Conservation (phyloP, 2,888 invertebrate genomes). For the Limnephilus rhombicus region DNA sequence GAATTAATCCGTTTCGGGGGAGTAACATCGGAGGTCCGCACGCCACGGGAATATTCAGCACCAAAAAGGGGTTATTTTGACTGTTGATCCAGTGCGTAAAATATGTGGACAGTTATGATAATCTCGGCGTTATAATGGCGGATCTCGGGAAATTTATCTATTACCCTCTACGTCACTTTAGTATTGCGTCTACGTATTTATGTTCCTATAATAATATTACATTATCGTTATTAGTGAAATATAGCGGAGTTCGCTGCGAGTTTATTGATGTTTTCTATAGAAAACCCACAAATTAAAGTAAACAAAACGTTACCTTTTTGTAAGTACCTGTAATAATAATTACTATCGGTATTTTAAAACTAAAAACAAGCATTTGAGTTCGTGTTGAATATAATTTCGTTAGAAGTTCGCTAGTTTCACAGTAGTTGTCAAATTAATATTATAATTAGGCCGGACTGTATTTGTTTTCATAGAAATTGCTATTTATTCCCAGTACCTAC, state of each 20-base stretch:
- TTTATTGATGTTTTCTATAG: too few relatives aligned
- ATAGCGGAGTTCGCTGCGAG: neutral
- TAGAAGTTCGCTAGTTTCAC: too few relatives aligned
- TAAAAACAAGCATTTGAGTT: too few relatives aligned
- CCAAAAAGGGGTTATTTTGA: neutral
- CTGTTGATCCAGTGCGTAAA: constrained; percentile 35
- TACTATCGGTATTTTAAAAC: too few relatives aligned
- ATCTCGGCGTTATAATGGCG: constrained; percentile 39
- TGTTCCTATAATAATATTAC: neutral
- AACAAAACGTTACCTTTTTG: too few relatives aligned
- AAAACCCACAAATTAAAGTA: too few relatives aligned
- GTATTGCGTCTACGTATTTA: constrained; percentile 10
- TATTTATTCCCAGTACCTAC: too few relatives aligned
- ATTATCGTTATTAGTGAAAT: constrained; percentile 22
- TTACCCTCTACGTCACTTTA: constrained; percentile 30
- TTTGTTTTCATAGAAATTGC: too few relatives aligned
- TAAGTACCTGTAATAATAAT: too few relatives aligned
- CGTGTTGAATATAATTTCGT: too few relatives aligned
- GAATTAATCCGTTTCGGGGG: neutral
- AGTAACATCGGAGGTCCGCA: neutral
- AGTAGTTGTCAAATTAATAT: too few relatives aligned
- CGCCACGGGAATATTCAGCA: neutral
- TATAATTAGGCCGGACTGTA: too few relatives aligned
- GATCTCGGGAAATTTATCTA: neutral
- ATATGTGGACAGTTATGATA: constrained; percentile 38